phyloP scores from a whole-genome alignment of 1,140 invertebrate species.

The Triops cancriformis region DNA sequence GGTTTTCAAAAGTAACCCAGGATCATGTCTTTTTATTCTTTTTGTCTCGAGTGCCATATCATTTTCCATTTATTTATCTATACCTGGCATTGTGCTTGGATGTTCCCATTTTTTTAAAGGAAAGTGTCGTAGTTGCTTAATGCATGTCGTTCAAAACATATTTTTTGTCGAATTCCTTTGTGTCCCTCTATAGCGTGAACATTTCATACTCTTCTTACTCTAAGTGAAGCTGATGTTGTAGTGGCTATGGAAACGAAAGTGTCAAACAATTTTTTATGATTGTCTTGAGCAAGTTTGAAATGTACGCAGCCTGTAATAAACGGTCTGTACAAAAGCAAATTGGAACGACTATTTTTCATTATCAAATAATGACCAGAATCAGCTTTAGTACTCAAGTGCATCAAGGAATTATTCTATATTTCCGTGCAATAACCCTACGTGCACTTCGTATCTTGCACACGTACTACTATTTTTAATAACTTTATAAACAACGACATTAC shows the following conservation, averaged over 20 bases:
- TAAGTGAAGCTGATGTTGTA: background rate
- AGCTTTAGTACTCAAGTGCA: too few species aligned
- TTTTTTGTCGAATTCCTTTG: background rate
- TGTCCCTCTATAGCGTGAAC: background rate
- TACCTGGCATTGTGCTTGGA: background rate
- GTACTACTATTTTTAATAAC: too few species aligned
- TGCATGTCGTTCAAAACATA: background rate
- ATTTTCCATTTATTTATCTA: background rate
- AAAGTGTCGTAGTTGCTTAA: background rate
- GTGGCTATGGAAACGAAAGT: background rate
- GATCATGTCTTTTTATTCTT: background rate
- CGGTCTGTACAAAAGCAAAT: too few species aligned
- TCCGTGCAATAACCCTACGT: too few species aligned
- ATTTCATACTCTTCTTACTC: background rate
- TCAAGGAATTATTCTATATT: too few species aligned
- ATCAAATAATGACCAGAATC: too few species aligned
- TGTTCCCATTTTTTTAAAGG: background rate
- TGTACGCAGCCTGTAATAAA: too few species aligned
- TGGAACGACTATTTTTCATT: too few species aligned
- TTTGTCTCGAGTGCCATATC: constrained; percentile 9
- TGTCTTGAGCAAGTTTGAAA: background rate
- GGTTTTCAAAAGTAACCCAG: background rate
- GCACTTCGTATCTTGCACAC: too few species aligned
- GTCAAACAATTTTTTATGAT: background rate
- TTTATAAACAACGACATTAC: too few species aligned